Conservation (phyloP, 2,888 invertebrate genomes). For the Dusona sp. region DNA sequence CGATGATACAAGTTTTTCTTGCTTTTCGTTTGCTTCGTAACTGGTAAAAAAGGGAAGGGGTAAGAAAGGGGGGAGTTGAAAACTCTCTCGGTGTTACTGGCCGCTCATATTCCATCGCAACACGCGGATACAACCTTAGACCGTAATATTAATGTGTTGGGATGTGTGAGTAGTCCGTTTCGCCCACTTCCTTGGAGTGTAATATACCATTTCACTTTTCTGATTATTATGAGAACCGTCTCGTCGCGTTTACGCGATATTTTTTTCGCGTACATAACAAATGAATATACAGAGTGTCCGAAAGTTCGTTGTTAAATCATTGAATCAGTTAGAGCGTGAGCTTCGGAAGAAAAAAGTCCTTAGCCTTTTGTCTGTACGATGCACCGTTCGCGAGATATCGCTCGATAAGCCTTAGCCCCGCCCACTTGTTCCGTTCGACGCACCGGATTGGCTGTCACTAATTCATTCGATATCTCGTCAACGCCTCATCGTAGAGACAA, state of each 20-base stretch:
- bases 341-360: background rate
- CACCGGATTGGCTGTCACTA: background rate
- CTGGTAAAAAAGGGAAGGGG: background rate
- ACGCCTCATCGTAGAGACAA: background rate
- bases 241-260: constrained; percentile 36
- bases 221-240: constrained; percentile 70
- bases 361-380: background rate
- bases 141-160: constrained; percentile 52
- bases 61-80: background rate
- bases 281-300: background rate
- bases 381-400: background rate
- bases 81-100: constrained; percentile 32
- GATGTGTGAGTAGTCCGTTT: constrained; percentile 26
- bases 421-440: background rate
- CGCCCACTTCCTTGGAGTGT: constrained; percentile 62
- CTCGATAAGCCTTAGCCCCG: background rate
- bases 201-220: constrained; percentile 76
- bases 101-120: constrained; percentile 30
- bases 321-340: background rate
- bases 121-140: constrained; percentile 53
- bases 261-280: constrained; percentile 3
- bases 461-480: background rate
- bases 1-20: constrained; percentile 19
- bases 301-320: constrained; percentile 29
- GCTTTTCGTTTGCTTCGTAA: constrained; percentile 12